These are phyloP conservation scores for Pachycephala philippinensis DNA, from an alignment of 2,113 vertebrate species.

Conservation along the genomic window DNA sequence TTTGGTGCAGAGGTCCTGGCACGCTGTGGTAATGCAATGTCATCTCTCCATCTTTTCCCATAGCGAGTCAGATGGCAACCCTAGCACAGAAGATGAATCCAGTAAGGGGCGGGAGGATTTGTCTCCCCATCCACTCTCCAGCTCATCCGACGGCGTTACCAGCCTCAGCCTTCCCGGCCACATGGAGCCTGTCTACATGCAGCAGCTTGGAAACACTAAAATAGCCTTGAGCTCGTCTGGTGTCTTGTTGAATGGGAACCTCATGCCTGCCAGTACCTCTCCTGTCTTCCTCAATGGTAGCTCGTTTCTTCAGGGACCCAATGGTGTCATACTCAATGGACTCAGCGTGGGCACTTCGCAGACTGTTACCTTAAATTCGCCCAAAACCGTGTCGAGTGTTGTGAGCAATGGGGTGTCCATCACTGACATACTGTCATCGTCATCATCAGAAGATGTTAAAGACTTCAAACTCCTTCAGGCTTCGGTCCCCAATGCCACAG, in stretches of 20 bases:
- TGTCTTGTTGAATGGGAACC: slow-evolving; percentile 88
- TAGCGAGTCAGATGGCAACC: slow-evolving; percentile 97
- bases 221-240: slow-evolving; percentile 84
- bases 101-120: slow-evolving; percentile 96
- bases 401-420: slow-evolving; percentile 82
- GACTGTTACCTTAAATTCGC: slow-evolving; percentile 83
- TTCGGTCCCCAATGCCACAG: slow-evolving; percentile 70
- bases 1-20: neutral
- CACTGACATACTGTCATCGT: slow-evolving; percentile 82
- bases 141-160: slow-evolving; percentile 82
- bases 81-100: slow-evolving; percentile 98
- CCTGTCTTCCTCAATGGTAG: slow-evolving; percentile 91
- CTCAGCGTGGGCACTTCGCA: slow-evolving; percentile 87
- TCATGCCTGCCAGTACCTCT: slow-evolving; percentile 84
- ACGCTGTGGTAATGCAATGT: neutral
- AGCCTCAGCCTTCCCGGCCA: slow-evolving; percentile 80
- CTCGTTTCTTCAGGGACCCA: slow-evolving; percentile 92
- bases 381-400: slow-evolving; percentile 74
- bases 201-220: slow-evolving; percentile 95
- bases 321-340: slow-evolving; percentile 93
- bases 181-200: slow-evolving; percentile 90
- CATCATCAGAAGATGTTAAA: slow-evolving; percentile 82
- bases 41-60: slow-evolving; percentile 30
- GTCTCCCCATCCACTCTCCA: slow-evolving; percentile 89
- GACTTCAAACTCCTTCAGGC: slow-evolving; percentile 82